Conservation (phyloP, 2,113 vertebrate genomes). For the Cranoglanis bouderius region DNA sequence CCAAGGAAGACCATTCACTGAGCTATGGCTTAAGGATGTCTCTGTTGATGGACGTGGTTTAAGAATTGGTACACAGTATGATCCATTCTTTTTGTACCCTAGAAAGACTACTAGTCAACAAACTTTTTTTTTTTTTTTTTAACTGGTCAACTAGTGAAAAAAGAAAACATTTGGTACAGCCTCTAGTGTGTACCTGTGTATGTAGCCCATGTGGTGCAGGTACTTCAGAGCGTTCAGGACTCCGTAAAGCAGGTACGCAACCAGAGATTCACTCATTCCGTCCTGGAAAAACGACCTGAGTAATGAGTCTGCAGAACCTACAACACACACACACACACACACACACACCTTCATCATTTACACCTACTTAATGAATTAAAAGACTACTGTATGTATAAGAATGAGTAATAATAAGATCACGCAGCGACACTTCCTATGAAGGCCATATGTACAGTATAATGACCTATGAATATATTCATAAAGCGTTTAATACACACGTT, state of each 20-base stretch:
- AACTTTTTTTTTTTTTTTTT: not conserved
- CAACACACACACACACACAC: slow-evolving; percentile 14
- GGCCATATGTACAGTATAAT: not conserved
- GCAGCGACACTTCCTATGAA: not conserved
- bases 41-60: not conserved
- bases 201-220: slow-evolving; percentile 91
- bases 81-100: not conserved
- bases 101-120: not conserved
- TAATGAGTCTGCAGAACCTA: slow-evolving; percentile 87
- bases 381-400: not conserved
- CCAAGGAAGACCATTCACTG: not conserved
- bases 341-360: not conserved
- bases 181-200: slow-evolving; percentile 83
- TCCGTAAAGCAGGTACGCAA: slow-evolving; percentile 89
- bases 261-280: slow-evolving; percentile 94
- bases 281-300: slow-evolving; percentile 90
- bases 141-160: not conserved
- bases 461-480: not conserved
- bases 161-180: not conserved
- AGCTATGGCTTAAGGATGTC: not conserved
- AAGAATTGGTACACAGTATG: too few species aligned
- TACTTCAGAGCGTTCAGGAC: slow-evolving; percentile 90
- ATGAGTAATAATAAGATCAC: not conserved
- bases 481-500: not conserved
- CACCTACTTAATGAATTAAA: not conserved